Evolutionary conservation across 2,797 vertebrate species (phyloP).

Genomic region (Pyrocephalus nanus): DNA sequence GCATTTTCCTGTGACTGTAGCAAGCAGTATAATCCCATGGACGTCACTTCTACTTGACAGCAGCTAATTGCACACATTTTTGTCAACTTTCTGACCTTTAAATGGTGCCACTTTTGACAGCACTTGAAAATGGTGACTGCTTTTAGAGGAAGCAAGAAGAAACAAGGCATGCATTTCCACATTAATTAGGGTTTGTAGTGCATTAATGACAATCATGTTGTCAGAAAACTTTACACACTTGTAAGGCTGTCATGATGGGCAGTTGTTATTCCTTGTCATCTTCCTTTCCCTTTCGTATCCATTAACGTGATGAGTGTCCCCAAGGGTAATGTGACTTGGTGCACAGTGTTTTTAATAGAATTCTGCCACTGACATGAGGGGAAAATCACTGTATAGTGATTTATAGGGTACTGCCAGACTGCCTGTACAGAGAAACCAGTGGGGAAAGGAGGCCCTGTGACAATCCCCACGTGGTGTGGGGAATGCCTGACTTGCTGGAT

Average conservation of each 20-base stretch:
- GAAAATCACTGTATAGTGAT: background rate
- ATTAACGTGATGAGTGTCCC: background rate
- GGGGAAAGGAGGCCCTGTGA: background rate
- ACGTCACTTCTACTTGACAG: conserved; percentile 1
- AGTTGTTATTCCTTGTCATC: conserved; percentile 15
- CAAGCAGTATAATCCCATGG: background rate
- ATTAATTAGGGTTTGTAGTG: conserved; percentile 37
- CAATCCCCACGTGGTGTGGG: rapidly evolving
- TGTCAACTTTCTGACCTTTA: conserved; percentile 31
- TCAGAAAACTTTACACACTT: background rate
- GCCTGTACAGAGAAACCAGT: background rate
- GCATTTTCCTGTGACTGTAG: background rate
- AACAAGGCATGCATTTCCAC: background rate
- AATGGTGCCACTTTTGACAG: conserved; percentile 21
- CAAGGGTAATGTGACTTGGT: background rate
- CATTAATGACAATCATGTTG: conserved; percentile 39
- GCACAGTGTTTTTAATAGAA: background rate
- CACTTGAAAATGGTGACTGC: background rate
- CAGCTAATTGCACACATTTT: conserved; percentile 28
- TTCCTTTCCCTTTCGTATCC: background rate
- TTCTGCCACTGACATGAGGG: background rate
- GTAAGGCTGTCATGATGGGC: background rate
- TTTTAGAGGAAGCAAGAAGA: background rate
- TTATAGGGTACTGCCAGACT: background rate
- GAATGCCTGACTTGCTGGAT: background rate